Base-by-base conservation (phyloP, 2,888 invertebrate species). In the Cybosia mesomella region DNA sequence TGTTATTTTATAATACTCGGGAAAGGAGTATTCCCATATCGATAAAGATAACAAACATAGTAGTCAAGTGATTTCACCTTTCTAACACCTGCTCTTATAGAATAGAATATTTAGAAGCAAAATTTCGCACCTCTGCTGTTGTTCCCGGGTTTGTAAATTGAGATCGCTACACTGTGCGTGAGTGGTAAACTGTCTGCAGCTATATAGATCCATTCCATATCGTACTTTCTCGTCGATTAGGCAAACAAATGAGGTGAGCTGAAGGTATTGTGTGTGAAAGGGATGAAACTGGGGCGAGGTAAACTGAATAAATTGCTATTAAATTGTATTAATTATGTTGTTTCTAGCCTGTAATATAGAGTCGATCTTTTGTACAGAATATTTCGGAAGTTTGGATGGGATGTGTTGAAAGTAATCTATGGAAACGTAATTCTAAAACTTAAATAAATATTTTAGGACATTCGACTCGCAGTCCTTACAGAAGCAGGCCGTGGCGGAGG, bases 151-250 rank as follows among this genome's bases (percentile, higher is more conserved):
- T n/a, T 49, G 49, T 49, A 8, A 60, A 43, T 60, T 2, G 15
- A 43, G 18, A 24, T 24, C 10, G 22, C 24, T 60, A 62, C 32
- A 53, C 34, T 55, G 55, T 22, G 49, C 11, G 21, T 62, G 53
- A 62, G 61, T 32, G 32, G 61, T 53, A 53, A 49, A 15, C 49
- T 32, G 21, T 62, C 61, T n/a, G 4, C n/a, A 53, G 28, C 71
- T 76, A 82, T 75, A 80, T 76, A 82, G 85, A 85, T 86, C 89
- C 88, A 85, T 83, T 87, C 84, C 86, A 88, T 91, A 91, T 91
- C 91, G 85, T 79, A 80, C 82, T 87, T 91, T 91, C 90, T 87
- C 77, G 85, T 82, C 91, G 88, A 91, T 91, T 91, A 88, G 84
- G 81, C 85, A 75, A 77, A 80, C 87, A 90, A 91, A 91, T 91